These are phyloP conservation scores for Erethizon dorsatum DNA, from an alignment of 2,797 vertebrate species.

Conservation along the genomic window DNA sequence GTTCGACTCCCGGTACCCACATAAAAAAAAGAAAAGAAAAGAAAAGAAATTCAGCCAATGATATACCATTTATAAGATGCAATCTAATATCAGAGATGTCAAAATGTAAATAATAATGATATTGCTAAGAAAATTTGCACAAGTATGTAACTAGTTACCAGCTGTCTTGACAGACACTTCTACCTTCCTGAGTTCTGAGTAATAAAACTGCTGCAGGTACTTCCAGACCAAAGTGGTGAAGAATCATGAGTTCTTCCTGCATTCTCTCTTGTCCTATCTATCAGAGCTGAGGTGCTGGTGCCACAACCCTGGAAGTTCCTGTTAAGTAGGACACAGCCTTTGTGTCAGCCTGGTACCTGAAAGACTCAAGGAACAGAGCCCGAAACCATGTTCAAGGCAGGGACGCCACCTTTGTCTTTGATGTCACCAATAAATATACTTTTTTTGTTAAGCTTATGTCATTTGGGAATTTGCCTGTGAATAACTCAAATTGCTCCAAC, in stretches of 20 bases:
- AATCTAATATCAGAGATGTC: not conserved
- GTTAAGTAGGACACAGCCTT: not conserved
- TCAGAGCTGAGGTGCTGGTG: not conserved
- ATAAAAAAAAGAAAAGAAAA: slow-evolving; percentile 42
- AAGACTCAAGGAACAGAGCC: not conserved
- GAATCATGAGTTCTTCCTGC: not conserved
- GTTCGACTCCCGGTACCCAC: too few relatives aligned
- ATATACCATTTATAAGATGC: not conserved
- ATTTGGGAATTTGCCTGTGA: not conserved
- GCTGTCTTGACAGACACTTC: not conserved
- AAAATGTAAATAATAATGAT: not conserved
- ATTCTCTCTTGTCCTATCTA: not conserved
- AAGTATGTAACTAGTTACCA: not conserved
- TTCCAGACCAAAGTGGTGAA: not conserved
- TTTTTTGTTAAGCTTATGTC: not conserved
- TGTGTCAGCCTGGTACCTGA: not conserved
- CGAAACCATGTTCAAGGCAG: not conserved
- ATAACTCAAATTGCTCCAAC: not conserved
- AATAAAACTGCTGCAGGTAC: not conserved
- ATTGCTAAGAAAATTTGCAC: not conserved
- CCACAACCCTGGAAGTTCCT: not conserved
- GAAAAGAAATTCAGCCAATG: slow-evolving; percentile 34
- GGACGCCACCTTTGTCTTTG: not conserved
- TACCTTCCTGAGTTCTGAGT: not conserved
- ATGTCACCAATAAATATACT: not conserved